Evolutionary conservation across 2,113 vertebrate genomes (phyloP).

Genomic region (Pao palembangensis): DNA sequence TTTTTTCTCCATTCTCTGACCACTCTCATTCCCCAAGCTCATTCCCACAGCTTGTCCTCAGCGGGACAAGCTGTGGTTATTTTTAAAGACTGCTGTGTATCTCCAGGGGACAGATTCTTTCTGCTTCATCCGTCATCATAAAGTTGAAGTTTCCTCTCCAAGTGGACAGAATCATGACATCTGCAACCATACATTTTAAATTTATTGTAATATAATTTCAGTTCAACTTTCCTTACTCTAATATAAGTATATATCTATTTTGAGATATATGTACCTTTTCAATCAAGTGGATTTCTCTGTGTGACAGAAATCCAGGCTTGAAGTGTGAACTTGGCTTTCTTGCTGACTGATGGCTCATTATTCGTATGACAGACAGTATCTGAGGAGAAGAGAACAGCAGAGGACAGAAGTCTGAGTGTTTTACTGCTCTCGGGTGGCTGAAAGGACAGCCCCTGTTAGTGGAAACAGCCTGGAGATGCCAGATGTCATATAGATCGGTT

Average conservation of each 20-base stretch:
- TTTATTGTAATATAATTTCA: background rate
- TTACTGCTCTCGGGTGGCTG: conserved; percentile 8
- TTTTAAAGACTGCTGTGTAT: conserved; percentile 46
- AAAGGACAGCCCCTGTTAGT: conserved; percentile 35
- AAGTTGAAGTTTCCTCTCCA: conserved; percentile 1
- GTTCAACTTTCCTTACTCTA: no score
- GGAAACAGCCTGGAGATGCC: conserved; percentile 55
- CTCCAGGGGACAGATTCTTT: conserved; percentile 41
- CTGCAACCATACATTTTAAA: background rate
- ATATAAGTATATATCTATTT: no score
- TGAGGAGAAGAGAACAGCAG: background rate
- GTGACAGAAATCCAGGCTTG: no score
- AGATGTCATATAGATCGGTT: conserved; percentile 57
- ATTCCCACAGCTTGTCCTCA: no score
- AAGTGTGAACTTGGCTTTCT: background rate
- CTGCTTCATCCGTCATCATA: conserved; percentile 33
- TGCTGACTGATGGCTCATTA: conserved; percentile 10
- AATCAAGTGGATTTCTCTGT: no score
- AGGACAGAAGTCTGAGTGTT: conserved; percentile 37
- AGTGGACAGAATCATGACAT: conserved; percentile 8
- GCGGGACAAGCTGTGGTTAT: conserved; percentile 51
- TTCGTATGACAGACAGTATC: conserved; percentile 16
- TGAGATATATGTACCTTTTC: no score
- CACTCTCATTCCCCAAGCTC: conserved; percentile 48
- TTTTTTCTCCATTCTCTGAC: conserved; percentile 33